Conservation (phyloP, 2,888 invertebrate genomes). For the Neelides folsomi region DNA sequence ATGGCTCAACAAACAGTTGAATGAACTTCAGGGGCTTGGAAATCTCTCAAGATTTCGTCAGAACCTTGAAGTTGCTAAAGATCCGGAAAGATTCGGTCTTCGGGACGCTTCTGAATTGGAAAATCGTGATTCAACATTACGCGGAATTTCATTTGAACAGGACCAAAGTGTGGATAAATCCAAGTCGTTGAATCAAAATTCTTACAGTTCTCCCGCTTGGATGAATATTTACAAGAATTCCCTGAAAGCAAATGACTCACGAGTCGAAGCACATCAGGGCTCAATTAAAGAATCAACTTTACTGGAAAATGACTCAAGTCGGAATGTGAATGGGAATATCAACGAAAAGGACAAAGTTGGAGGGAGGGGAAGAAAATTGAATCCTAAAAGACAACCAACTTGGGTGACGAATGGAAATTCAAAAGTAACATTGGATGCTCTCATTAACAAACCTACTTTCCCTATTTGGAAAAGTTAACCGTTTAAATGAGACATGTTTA, state of each 20-base stretch:
- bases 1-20: conserved; percentile 31
- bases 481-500: too few relatives aligned
- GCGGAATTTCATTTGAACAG: neutral
- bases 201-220: conserved; percentile 3
- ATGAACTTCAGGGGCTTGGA: conserved; percentile 28
- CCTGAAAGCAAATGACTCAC: neutral
- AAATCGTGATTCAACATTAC: neutral
- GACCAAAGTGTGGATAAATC: neutral
- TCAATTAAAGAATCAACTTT: neutral
- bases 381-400: too few relatives aligned
- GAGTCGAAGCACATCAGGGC: neutral
- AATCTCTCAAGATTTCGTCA: conserved; percentile 22
- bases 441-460: conserved; percentile 3
- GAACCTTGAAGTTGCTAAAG: conserved; percentile 7
- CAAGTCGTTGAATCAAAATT: too few relatives aligned
- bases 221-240: conserved; percentile 6
- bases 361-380: too few relatives aligned
- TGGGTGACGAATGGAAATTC: conserved; percentile 3
- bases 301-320: neutral
- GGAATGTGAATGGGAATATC: neutral
- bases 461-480: conserved; percentile 8
- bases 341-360: neutral
- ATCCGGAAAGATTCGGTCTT: neutral
- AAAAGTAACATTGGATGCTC: conserved; percentile 16
- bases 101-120: neutral